Percentiles rank a stretch among this genome's conserved stretches.
Conservation (phyloP, 1,140 invertebrate species). For the Sitobion miscanthi region DNA sequence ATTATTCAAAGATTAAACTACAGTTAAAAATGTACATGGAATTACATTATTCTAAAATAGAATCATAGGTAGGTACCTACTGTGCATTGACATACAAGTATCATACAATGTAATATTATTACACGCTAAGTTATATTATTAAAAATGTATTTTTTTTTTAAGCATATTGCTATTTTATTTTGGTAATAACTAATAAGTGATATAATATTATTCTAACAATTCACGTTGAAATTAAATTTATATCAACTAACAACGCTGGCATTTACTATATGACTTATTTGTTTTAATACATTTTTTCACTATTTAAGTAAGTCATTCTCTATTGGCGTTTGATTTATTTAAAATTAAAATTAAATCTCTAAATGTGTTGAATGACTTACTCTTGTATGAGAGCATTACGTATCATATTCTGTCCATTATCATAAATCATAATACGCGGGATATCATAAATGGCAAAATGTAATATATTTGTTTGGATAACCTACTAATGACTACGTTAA, state of each 20-base stretch:
- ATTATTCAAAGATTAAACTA: conserved; percentile 2
- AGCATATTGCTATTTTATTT: background rate
- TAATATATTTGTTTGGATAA: no score
- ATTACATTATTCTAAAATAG: background rate
- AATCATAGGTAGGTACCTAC: background rate
- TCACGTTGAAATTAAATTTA: background rate
- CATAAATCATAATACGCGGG: no score
- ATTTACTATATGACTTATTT: no score
- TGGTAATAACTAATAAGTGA: background rate
- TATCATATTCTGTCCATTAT: no score
- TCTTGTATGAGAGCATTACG: no score
- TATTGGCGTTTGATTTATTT: no score
- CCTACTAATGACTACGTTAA: no score
- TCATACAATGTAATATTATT: background rate
- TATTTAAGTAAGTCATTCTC: no score
- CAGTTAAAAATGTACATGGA: background rate
- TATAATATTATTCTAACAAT: background rate
- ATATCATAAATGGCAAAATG: no score
- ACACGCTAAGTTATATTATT: background rate
- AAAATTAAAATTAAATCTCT: no score
- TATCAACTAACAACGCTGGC: background rate
- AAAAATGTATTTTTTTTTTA: background rate
- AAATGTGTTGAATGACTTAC: no score
- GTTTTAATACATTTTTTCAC: no score
- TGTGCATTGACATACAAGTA: background rate